A percentile compares a stretch with the other conserved stretches of the same genome.
These are phyloP conservation scores for Mactra quadrangularis DNA, from an alignment of 1,140 invertebrate genomes.

Conservation along the genomic window DNA sequence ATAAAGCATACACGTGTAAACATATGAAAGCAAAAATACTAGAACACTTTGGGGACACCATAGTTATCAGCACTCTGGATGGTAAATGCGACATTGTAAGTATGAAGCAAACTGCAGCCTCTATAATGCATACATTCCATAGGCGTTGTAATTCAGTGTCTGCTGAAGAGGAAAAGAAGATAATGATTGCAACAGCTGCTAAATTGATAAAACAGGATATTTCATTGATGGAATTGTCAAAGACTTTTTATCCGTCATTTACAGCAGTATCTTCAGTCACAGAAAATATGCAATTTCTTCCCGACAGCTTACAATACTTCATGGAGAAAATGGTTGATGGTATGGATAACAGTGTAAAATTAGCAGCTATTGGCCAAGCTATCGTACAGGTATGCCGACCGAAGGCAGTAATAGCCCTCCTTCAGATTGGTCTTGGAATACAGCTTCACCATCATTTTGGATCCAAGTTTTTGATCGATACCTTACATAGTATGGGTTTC, in stretches of 20 bases:
- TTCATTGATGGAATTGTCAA: background rate
- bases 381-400: conserved; percentile 60
- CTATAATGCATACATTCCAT: conserved; percentile 52
- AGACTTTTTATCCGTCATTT: conserved; percentile 11
- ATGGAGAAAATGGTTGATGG: background rate
- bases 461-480: conserved; percentile 68
- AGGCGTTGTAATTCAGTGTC: background rate
- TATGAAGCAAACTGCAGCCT: conserved; percentile 29
- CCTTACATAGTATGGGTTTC: conserved; percentile 63
- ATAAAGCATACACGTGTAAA: conserved; percentile 36
- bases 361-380: conserved; percentile 52
- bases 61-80: conserved; percentile 37
- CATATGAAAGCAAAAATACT: conserved; percentile 53
- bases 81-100: conserved; percentile 42
- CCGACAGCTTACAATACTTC: conserved; percentile 43
- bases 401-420: conserved; percentile 55
- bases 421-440: conserved; percentile 72
- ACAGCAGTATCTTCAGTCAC: conserved; percentile 6
- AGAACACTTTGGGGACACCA: conserved; percentile 36
- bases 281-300: conserved; percentile 46
- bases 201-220: conserved; percentile 52
- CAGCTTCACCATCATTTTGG: conserved; percentile 71
- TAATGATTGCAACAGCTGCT: conserved; percentile 32
- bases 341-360: conserved; percentile 16
- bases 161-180: conserved; percentile 44